Evolutionary conservation across 2,113 vertebrate species (phyloP), one percentile per base, ranked within the genome.

Genomic region (Felis catus): DNA sequence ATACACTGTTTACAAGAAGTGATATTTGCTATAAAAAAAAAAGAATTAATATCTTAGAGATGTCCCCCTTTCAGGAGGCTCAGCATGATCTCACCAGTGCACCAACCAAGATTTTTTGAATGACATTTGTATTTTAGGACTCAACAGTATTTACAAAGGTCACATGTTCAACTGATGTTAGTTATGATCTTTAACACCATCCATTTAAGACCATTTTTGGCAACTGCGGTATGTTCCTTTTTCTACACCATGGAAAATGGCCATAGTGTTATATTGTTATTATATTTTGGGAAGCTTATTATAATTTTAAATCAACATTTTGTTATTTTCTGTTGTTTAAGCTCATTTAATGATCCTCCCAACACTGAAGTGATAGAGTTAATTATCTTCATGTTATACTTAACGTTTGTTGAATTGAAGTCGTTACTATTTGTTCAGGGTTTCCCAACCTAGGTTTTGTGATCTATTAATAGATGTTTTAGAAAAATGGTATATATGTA

Each of bases 11-110:
- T 48, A n/a, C 45, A 68, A 21, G 27, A 39, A 51, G 51, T 58
- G 27, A 39, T 48, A 65, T 74, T 84, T 74, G 16, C 48, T 88
- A n/a, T 90, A n/a, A 27, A 94, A 86, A 90, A 90, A 86, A 94
- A 29, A 55, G 45, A 73, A 19, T 63, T 94, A 65, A 33, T 76
- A 19, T 55, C 36, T 51, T 81, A 58, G 55, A 89, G 58, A 58
- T 74, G n/a, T 18, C 33, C 8, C 45, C 11, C 27, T 29, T 41
- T 68, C 0, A 58, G 3, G 4, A 5, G 14, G 25, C 13, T 95
- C 4, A 33, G 31, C 23, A 39, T 55, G 29, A 55, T 51, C 78
- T 79, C 25, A 39, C 29, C 4, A 4, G 61, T 12, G 73, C 8
- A 31, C 31, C n/a, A 70, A 5, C 41, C 4, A 3, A 16, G 73